Evolutionary conservation across 2,113 vertebrate species (phyloP), one percentile per base, ranked within the genome.

Genomic region (Xiphophorus couchianus): DNA sequence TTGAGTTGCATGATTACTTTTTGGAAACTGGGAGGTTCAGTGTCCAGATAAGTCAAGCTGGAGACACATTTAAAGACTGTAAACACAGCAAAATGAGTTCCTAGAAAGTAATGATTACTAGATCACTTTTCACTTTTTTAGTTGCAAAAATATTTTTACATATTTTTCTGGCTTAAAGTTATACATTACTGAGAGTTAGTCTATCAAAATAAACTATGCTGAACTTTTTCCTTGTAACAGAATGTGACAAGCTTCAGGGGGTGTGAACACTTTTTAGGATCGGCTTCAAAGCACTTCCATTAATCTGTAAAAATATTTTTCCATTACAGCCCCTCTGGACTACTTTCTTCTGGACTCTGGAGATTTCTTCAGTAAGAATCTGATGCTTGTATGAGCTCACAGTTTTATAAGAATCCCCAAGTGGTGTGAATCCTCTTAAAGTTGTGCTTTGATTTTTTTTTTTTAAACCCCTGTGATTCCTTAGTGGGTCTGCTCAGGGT

Each of bases 321-420:
- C 85, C 81, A 82, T 80, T 25, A 37, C 39, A 4, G 31, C 14
- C 66, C 71, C 74, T 62, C 30, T 5, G 4, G 54, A 74, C 15
- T 8, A 48, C 31, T 62, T 28, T 74, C 25, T 67, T 8, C 28
- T 39, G 28, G 58, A 63, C 74, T 69, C 70, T 25, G 12, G 39
- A 73, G 37, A 69, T 39, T 66, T 1, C 33, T 14, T n/a, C 14
- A 54, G 5, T 30, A 15, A 62, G 17, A 29, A 74, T 62, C 62
- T 27, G 39, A 37, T 37, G 10, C 10, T 12, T 51, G 81, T 51
- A 11, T 44, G 66, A 39, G 35, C 8, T 61, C 67, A 62, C 15
- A 48, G 5, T 62, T 72, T 73, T 28, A 65, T 48, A 10, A 65
- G 4, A 73, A 67, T 60, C 29, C 74, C 65, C 67, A 1, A 29